Evolutionary conservation across 2,888 invertebrate genomes (phyloP), one percentile per base, ranked within the genome.

Genomic region (Cheiracanthium punctorium): DNA sequence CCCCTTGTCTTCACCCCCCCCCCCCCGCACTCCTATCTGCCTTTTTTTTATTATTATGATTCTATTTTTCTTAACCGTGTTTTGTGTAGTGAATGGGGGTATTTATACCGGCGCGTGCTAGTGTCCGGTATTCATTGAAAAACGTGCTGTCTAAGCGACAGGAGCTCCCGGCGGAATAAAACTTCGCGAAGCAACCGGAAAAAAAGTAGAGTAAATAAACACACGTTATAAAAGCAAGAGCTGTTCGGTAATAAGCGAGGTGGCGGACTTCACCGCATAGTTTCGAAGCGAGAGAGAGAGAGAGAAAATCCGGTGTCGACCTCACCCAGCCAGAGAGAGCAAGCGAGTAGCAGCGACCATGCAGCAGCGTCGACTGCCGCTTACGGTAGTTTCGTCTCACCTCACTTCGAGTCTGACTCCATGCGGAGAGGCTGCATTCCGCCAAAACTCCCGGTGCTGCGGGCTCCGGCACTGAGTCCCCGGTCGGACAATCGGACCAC

Each of bases 21-120:
- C 81, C 70, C 73, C 80, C 67, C 24, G 20, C 33, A 24, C 52
- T 65, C 20, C 72, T 32, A 12, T 28, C 67, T 43, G 32, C 67
- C 28, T 10, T 37, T 10, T 5, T 5, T 5, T 37, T 37, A 8
- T 37, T 37, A 37, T 37, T 37, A 37, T n/a, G n/a, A n/a, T n/a
- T n/a, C n/a, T n/a, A n/a, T n/a, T 37, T 37, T 37, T 64, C 33
- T 70, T 84, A 85, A 79, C 58, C 73, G 70, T 52, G 73, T 69
- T 85, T 85, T 77, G n/a, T n/a, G n/a, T 74, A 73, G 79, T 70
- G 79, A 85, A 82, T 84, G 77, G 73, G 73, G 79, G 74, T 32
- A 77, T 77, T 85, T 77, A 79, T 77, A 85, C 72, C 79, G 84
- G 52, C 73, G 84, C 79, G 77, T 85, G 79, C 69, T 48, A 64